Evolutionary conservation across 2,113 vertebrate genomes (phyloP), one percentile per base, ranked within the genome.

Genomic region (Myotis yumanensis): DNA sequence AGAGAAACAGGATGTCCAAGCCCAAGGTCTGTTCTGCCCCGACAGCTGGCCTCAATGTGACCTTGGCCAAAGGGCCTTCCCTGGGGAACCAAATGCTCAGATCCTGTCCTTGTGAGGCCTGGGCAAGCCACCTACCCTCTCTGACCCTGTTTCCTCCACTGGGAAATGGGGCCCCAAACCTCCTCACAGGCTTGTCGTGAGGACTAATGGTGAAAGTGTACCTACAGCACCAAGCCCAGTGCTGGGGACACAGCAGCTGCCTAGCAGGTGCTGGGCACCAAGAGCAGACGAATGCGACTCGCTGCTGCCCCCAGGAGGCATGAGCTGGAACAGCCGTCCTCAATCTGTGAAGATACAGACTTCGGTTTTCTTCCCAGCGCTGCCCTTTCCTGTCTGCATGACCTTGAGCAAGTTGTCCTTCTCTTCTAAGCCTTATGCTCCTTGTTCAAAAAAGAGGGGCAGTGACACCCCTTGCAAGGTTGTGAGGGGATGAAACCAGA

Each of bases 121-220:
- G n/a, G 30, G 51, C 30, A 20, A 68, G 35, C 11, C 51, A 51
- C 10, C 6, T 59, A 17, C 23, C 11, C 7, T 48, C 14, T 54
- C 62, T 15, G 64, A 84, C 46, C 51, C 23, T 64, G 20, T 52
- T 87, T 87, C 20, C 46, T 79, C 17, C 54, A 7, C 10, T 32
- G 72, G 51, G 81, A 90, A 94, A 48, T 2, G 54, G n/a, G 48
- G 2, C 3, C 71, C 43, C 30, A 46, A 66, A 69, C 3, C 35
- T 52, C 66, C 9, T 59, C 25, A 25, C 25, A 4, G 66, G 48
- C 12, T 18, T 23, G 7, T n/a, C 8, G 0, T 7, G 72, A 66
- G 20, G 20, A 15, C 52, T 1, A 17, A 3, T 0, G 1, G 17
- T 1, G 20, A 71, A 37, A 10, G 28, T 7, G 6, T 0, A 10